Evolutionary conservation across 2,797 vertebrate species (phyloP), one percentile per base, ranked within the genome.

Genomic region (Hylomyscus alleni): DNA sequence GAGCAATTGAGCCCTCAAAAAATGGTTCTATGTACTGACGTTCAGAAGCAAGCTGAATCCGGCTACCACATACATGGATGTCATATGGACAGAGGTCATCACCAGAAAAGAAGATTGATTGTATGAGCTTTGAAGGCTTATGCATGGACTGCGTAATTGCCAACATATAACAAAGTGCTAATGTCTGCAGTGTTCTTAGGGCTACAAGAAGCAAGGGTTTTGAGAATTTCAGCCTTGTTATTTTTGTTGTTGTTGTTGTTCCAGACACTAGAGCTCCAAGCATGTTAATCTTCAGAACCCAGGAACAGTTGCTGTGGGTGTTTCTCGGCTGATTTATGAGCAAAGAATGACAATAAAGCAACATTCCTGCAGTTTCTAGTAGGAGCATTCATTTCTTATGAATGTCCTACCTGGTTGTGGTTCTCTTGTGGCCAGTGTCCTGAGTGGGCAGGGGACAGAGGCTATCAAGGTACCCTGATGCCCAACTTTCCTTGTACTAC

Each of bases 81-180:
- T 81, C 65, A 65, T 4, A 34, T 29, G 62, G 56, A 44, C 31
- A 56, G 19, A 54, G 17, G 37, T 56, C 0, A 34, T 44, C 54
- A 56, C 2, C 67, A 83, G 62, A 9, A 67, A 76, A 37, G 44
- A 77, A 40, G 29, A 83, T 14, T 50, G 10, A 11, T 40, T 47
- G 58, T 11, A 14, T 6, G 11, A 29, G 50, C 58, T 47, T 73
- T 4, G 19, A 37, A 54, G 37, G 26, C 22, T 1, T n/a, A 17
- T 3, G 8, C 78, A 34, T 1, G 0, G 0, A n/a, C n/a, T 29
- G 4, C 52, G 82, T 15, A 14, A 0, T 67, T 89, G 52, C 37
- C 22, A 17, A 44, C 10, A 0, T 1, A 2, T 44, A 20, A 44
- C 9, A 89, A 92, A 77, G 67, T 8, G 4, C 14, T 31, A 6